Conservation (phyloP, 2,113 vertebrate species). For the Poeciliopsis prolifica region DNA sequence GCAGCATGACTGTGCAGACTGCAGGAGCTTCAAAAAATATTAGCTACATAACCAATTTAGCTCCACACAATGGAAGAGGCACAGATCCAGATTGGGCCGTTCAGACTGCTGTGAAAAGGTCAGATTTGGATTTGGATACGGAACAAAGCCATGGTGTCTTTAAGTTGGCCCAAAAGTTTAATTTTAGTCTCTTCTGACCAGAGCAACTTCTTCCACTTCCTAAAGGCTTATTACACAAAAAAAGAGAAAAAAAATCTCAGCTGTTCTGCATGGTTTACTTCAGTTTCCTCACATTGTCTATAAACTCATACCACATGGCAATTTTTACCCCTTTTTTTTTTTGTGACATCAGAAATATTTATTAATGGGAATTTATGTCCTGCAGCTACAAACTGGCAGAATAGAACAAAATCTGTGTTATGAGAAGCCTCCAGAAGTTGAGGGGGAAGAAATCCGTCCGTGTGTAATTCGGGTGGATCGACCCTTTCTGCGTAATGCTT, state of each 20-base stretch:
- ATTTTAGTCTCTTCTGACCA: neutral
- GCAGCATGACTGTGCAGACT: no score
- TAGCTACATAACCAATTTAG: no score
- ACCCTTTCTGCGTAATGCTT: slow-evolving; percentile 15
- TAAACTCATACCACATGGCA: neutral
- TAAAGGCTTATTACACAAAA: neutral
- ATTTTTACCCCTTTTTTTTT: no score
- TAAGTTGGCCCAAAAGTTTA: no score
- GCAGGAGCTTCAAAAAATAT: no score
- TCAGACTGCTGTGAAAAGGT: no score
- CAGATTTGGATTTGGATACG: no score
- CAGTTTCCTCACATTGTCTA: neutral
- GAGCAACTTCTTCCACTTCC: neutral
- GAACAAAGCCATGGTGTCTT: no score
- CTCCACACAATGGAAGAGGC: no score
- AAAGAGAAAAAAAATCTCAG: neutral
- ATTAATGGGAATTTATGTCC: no score
- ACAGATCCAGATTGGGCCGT: no score
- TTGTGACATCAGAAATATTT: no score
- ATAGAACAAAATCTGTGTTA: neutral
- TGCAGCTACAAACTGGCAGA: neutral
- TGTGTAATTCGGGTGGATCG: slow-evolving; percentile 17
- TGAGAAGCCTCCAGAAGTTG: neutral
- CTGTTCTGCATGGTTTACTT: neutral
- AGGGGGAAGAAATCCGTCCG: neutral